A percentile compares a stretch with the other conserved stretches of the same genome.
These are phyloP conservation scores for Tor tambroides DNA, from an alignment of 2,113 vertebrate species.

Conservation along the genomic window DNA sequence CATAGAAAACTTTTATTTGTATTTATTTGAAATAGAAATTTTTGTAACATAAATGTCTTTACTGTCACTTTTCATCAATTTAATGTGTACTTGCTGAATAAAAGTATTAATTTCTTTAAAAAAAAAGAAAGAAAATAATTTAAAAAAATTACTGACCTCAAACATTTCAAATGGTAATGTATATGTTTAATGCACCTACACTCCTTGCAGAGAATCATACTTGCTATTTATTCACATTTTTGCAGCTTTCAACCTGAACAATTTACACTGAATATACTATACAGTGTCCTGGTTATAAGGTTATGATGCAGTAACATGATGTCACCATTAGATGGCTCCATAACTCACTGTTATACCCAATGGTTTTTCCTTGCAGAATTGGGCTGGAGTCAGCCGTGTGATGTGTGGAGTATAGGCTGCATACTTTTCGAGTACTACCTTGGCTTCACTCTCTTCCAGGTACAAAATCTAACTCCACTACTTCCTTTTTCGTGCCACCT, in stretches of 20 bases:
- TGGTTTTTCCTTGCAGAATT: conserved; percentile 77
- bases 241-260: neutral
- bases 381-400: conserved; percentile 95
- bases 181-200: neutral
- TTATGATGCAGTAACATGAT: neutral
- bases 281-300: neutral
- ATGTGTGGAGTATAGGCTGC: conserved; percentile 97
- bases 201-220: neutral
- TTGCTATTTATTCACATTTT: no score
- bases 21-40: neutral
- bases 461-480: conserved; percentile 56
- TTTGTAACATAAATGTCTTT: neutral
- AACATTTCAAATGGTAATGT: neutral
- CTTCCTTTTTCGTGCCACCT: neutral
- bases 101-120: no score
- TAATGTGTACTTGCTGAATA: no score
- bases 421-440: conserved; percentile 96
- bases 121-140: no score
- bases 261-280: neutral
- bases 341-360: no score
- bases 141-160: neutral
- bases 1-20: neutral
- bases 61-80: no score
- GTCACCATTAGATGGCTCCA: neutral
- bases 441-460: conserved; percentile 96